Evolutionary conservation across 1,140 invertebrate genomes (phyloP), one percentile per base, ranked within the genome.

Genomic region (Copidosoma floridanum): DNA sequence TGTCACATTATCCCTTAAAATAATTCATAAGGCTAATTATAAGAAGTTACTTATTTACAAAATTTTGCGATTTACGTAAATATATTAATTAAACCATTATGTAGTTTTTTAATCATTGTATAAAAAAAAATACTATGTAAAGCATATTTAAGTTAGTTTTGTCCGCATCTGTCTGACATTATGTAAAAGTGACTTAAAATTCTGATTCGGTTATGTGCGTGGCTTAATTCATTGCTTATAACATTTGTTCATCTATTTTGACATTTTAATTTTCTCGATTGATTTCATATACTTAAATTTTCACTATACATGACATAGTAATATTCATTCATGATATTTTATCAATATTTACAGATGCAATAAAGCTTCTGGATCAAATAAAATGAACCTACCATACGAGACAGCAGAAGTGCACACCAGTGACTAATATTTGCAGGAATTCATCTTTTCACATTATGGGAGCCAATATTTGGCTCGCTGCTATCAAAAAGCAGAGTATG

Each of bases 391-490:
- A 59, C 74, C 98, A 99, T 81, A 97, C 98, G 4, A 84, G 98
- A 54, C 98, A 99, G 80, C 98, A 99, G 81, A 96, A 99, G 29
- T 87, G 97, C 11, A 98, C 95, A 18, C 98, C 98, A 14, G 98
- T 99, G 21, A 99, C 97, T 7, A 99, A 99, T 77, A 99, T 99
- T 66, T 97, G 97, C 16, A 84, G 98, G 54, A 99, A 98, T 18
- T 98, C 95, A 23, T 99, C 99, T 79, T 99, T 99, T 75, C 97
- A 99, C 77, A 98, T 99, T 24, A 99, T 99, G 86, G 82, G 94
- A 61, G 94, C 95, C 4, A 99, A 99, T 79, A 98, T 99, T 67
- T 99, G 98, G 98, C 81, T 99, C 61, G 97, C 97, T 26, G 97
- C 97, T 7, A 97, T 99, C 1, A 98, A 97, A 3, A 98, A 98